Evolutionary conservation across 2,113 vertebrate genomes (phyloP), one percentile per base, ranked within the genome.

Genomic region (Heloderma charlesbogerti): DNA sequence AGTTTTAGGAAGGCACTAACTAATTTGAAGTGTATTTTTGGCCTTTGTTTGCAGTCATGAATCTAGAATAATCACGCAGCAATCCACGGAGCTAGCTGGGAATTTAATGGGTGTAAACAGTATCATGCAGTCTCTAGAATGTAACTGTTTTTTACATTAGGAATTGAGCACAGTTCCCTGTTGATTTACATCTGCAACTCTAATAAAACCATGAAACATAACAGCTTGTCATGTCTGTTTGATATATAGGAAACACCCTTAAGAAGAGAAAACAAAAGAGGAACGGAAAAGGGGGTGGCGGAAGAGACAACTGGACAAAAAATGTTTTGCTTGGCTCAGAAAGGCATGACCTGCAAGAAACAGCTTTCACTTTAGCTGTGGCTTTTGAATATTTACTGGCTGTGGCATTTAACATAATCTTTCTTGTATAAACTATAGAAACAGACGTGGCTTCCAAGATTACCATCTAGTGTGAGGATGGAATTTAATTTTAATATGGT

Each of bases 361-460:
- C 87, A 92, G 91, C 94, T 96, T 95, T 95, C 91, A 95, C 94
- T 92, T 92, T 92, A 69, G 92, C 94, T 94, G 93, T 89, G 94
- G 89, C 94, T 97, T 94, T 94, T 96, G 96, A 95, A 95, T 94
- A 96, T 94, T 95, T 97, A 96, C 91, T 94, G 92, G 92, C 86
- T 94, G 91, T 97, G 92, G 94, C 95, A 96, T 94, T 95, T 95
- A 95, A 95, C 95, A 94, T 94, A 95, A 96, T 95, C 93, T 94
- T 96, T 91, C 93, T 93, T 93, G 93, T 96, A 95, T 92, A 96
- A 96, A 95, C 12, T 91, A 93, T 93, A 95, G 90, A 94, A 94
- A 91, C 91, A 94, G 80, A 88, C 90, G 60, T 88, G 94, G 84
- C 95, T 95, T 96, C 95, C 95, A 92, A 94, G 93, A 89, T 93